A percentile compares a stretch with the other conserved stretches of the same genome.
Evolutionary conservation across 2,797 vertebrate genomes (phyloP).

Genomic region (Lepilemur septentrionalis): DNA sequence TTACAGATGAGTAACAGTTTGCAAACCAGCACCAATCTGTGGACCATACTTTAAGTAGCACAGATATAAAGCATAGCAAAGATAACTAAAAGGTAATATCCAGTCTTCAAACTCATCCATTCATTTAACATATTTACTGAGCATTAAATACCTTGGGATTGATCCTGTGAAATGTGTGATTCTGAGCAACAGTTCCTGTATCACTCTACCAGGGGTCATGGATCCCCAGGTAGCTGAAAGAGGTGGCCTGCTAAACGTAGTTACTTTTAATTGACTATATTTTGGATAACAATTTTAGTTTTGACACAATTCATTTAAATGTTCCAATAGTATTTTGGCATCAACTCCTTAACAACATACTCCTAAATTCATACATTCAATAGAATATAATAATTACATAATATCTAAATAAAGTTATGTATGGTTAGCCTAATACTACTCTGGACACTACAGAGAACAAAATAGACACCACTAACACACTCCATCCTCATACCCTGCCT

Average conservation of each 20-base stretch:
- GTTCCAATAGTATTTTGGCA: neutral
- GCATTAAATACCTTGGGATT: neutral
- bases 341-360: neutral
- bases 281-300: neutral
- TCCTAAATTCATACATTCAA: neutral
- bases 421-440: neutral
- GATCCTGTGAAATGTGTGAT: neutral
- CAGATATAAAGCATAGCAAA: neutral
- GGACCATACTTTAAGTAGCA: neutral
- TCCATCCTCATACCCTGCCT: neutral
- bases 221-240: neutral
- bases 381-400: neutral
- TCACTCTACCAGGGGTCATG: neutral
- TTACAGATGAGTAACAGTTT: neutral
- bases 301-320: neutral
- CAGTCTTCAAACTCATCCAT: neutral
- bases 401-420: neutral
- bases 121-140: neutral
- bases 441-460: neutral
- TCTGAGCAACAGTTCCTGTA: neutral
- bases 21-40: neutral
- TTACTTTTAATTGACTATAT: neutral
- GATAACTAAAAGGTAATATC: neutral
- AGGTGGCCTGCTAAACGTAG: neutral
- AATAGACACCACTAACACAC: neutral